Evolutionary conservation across 2,797 vertebrate species (phyloP), one percentile per base, ranked within the genome.

Genomic region (Pseudotriccus pelzelni): DNA sequence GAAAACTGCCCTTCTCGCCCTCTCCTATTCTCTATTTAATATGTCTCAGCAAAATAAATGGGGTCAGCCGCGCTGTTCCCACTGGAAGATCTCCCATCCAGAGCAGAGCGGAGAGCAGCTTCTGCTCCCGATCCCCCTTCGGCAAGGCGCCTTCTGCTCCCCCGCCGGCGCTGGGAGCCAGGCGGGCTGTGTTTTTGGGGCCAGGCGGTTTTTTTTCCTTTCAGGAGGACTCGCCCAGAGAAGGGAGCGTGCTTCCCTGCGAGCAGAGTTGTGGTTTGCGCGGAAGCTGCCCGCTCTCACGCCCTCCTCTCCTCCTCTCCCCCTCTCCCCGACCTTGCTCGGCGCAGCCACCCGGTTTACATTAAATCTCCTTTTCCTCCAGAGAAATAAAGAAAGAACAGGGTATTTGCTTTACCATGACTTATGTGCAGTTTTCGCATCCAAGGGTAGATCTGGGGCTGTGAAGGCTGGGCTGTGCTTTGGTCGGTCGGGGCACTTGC

Each of bases 361-460:
- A 93, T 94, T 90, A 85, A 91, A 89, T 87, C 90, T 96, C 49
- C 50, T 79, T 90, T 84, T 93, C 66, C 92, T 93, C 91, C 87
- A 94, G 80, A 96, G 82, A 97, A 92, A 84, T 87, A 90, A 95
- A 94, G 83, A 94, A 92, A 95, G 94, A 96, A 96, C 77, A 96
- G 96, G 96, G 94, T 96, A 97, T 96, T 94, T 95, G 98, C 97
- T 98, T 99, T 99, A 99, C 99, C 99, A 96, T 99, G 99, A 98
- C 98, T 99, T 99, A 99, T 99, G 95, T 99, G 99, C 96, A 99
- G 99, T 98, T 99, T 99, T 97, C 99, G 98, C 99, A 99, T 99
- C 99, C 99, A 99, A 49, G 99, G 99, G 94, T 99, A 99, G 97
- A 99, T 99, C 98, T 99, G 99, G 93, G 99, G 99, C 88, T 99